Conservation (phyloP, 1,140 invertebrate genomes). For the Diachasmimorpha longicaudata region DNA sequence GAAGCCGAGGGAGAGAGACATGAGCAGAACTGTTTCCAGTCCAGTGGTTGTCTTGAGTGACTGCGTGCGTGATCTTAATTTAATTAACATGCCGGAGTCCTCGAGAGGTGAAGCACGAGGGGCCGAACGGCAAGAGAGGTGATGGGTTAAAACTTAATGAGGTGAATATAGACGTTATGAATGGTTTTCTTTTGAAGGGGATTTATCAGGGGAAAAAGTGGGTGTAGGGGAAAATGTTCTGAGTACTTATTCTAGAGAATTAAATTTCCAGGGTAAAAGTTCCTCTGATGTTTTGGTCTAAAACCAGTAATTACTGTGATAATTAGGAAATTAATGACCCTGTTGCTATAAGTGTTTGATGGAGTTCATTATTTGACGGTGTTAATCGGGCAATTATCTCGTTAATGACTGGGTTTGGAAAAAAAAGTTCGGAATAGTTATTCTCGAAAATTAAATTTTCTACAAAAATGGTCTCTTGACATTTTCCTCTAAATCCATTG, state of each 20-base stretch:
- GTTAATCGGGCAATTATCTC: no score
- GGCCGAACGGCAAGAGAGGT: background rate
- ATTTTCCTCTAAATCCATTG: no score
- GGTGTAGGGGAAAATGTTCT: no score
- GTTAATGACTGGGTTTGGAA: background rate
- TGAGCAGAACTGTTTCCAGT: background rate
- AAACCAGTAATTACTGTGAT: background rate
- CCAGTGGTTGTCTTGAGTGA: constrained; percentile 13
- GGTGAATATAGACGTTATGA: no score
- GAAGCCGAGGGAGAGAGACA: background rate
- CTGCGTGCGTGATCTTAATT: constrained; percentile 24
- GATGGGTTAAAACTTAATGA: background rate
- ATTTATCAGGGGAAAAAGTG: no score
- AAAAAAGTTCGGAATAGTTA: background rate
- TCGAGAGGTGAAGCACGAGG: background rate
- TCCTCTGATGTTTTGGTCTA: no score
- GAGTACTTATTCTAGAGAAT: no score
- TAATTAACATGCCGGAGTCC: constrained; percentile 29
- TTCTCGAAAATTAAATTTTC: background rate
- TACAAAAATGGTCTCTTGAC: background rate
- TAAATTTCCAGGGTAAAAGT: no score
- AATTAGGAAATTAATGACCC: background rate
- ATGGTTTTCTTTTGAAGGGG: no score
- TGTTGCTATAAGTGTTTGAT: background rate
- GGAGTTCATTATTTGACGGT: no score